Evolutionary conservation across 2,888 invertebrate species (phyloP), one percentile per base, ranked within the genome.

Genomic region (Hemicrepidius hirtus): DNA sequence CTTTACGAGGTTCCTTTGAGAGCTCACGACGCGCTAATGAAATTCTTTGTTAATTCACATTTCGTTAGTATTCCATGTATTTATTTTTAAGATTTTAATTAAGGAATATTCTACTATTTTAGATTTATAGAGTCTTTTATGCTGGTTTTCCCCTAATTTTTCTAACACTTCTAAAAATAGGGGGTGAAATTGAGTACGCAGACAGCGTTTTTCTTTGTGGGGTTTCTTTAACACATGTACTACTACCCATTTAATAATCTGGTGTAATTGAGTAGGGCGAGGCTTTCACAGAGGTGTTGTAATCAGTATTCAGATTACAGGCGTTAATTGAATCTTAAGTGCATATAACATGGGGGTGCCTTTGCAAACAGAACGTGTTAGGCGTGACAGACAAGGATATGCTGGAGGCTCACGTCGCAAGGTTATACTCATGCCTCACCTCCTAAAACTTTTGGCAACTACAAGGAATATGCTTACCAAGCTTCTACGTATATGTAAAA

Each of bases 21-120:
- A 78, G 69, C 74, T 76, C 75, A 72, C 71, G 76, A 78, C 73
- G 77, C 76, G 73, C 77, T 77, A 80, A 79, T 80, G 77, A 80
- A 80, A 80, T 80, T 80, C 80, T 77, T 78, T 75, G 74, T 77
- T 78, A 77, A 78, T 77, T 78, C 76, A 76, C 75, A 76, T 75
- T 77, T 68, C 72, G 73, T 75, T 71, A 76, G 71, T 72, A 72
- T 64, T 66, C 46, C 65, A 69, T 64, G 59, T 73, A 69, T 73
- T 69, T 64, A 73, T 73, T 69, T 73, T 73, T 69, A 69, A 65
- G 66, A 69, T 73, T 73, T 73, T 73, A 73, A 73, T 73, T 73
- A 73, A 73, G 35, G 60, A 62, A 67, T 65, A 59, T 71, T 65
- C 20, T 67, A 50, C 40, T 71, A 66, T 66, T 65, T 66, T 9